A percentile compares a stretch with the other conserved stretches of the same genome.
Conservation (phyloP, 2,888 invertebrate genomes). For the Scaptomyza polygonia region DNA sequence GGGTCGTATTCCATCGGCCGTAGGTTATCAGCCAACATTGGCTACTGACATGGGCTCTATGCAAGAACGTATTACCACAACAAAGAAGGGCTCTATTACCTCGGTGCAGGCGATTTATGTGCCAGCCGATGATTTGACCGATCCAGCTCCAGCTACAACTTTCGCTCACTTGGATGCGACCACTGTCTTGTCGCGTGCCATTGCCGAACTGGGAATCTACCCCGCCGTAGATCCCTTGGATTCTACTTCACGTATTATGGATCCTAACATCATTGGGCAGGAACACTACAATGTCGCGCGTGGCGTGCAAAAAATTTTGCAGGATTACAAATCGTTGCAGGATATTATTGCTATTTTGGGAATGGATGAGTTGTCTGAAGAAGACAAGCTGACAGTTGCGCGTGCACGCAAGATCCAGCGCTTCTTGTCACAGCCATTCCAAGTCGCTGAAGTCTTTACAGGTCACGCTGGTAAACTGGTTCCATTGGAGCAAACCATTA, state of each 20-base stretch:
- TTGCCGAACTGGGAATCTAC: conserved; percentile 96
- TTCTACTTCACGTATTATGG: conserved; percentile 97
- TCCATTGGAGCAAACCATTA: conserved; percentile 93
- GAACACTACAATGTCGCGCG: conserved; percentile 96
- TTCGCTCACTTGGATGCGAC: conserved; percentile 98
- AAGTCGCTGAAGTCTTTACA: conserved; percentile 97
- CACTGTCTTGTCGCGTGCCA: conserved; percentile 95
- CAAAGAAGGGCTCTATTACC: conserved; percentile 97
- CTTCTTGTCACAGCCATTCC: conserved; percentile 97
- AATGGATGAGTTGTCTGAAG: conserved; percentile 97
- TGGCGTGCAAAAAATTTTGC: conserved; percentile 95
- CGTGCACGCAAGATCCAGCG: conserved; percentile 97
- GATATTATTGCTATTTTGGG: conserved; percentile 98
- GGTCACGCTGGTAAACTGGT: conserved; percentile 96
- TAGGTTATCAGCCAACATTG: conserved; percentile 97
- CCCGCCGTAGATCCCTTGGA: conserved; percentile 97
- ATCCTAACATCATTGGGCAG: conserved; percentile 94
- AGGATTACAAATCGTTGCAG: conserved; percentile 90
- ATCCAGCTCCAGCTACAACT: conserved; percentile 97
- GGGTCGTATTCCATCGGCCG: conserved; percentile 97
- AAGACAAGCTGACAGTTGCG: conserved; percentile 96
- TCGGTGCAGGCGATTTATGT: conserved; percentile 98
- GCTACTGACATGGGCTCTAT: conserved; percentile 98
- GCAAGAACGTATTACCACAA: conserved; percentile 98
- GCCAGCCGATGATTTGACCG: conserved; percentile 97